phyloP scores from a whole-genome alignment of 2,113 vertebrate species.

The Patagioenas fasciata region DNA sequence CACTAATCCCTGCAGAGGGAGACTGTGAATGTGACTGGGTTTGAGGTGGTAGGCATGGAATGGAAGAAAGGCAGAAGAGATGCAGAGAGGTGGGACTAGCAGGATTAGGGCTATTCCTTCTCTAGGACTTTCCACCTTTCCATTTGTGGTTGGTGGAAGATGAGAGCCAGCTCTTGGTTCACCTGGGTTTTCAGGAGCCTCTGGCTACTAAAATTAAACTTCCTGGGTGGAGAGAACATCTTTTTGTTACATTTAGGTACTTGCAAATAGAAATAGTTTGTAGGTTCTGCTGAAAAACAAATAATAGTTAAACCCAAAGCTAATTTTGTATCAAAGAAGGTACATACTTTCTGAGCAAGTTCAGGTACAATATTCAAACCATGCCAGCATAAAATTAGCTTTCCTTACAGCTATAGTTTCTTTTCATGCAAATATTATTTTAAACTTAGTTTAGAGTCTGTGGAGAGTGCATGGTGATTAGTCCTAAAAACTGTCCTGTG shows the following conservation, averaged over 20 bases:
- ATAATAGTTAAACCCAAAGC: slow-evolving; percentile 52
- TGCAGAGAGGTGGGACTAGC: not conserved
- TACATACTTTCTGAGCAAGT: not conserved
- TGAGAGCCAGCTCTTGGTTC: slow-evolving; percentile 15
- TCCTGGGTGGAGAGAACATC: slow-evolving; percentile 52
- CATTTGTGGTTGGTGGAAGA: slow-evolving; percentile 41
- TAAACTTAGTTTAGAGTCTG: slow-evolving; percentile 22
- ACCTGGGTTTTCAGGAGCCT: slow-evolving; percentile 31
- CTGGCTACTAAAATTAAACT: slow-evolving; percentile 48
- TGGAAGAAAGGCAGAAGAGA: not conserved
- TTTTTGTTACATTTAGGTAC: slow-evolving; percentile 54
- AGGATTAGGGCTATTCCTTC: not conserved
- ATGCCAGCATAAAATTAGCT: slow-evolving; percentile 39
- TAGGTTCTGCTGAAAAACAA: slow-evolving; percentile 41
- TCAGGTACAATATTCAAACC: slow-evolving; percentile 14
- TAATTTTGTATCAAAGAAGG: slow-evolving; percentile 49
- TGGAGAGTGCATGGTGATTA: slow-evolving; percentile 3
- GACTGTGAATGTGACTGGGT: not conserved
- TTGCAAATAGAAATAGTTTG: slow-evolving; percentile 29
- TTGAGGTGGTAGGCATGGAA: not conserved
- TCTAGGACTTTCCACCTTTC: slow-evolving; percentile 27
- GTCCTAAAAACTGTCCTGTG: slow-evolving; percentile 43
- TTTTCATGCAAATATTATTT: slow-evolving; percentile 58
- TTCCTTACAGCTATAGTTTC: not conserved
- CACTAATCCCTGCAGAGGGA: not conserved